Percentiles rank a stretch among this genome's conserved stretches.
Evolutionary conservation across 2,888 invertebrate species (phyloP).

Genomic region (Tachina lurida): DNA sequence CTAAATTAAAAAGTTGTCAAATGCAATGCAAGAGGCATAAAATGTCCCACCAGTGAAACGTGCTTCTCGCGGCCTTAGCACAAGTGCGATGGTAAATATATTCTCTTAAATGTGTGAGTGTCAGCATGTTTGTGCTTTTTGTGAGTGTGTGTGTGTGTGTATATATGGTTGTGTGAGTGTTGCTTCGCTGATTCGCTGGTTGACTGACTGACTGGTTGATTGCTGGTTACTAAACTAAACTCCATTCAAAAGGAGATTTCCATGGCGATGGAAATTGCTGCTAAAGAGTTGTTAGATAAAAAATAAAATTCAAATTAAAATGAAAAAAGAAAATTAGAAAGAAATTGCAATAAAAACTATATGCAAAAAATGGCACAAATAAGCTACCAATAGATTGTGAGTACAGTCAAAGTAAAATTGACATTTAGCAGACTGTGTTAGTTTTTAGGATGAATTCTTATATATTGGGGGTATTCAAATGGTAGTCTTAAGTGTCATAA

Average conservation of each 20-base stretch:
- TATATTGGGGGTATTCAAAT: too few species aligned
- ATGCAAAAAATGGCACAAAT: background rate
- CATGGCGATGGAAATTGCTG: conserved; percentile 48
- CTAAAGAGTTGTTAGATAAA: conserved; percentile 38
- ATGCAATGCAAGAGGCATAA: conserved; percentile 66
- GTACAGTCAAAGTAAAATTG: conserved; percentile 67
- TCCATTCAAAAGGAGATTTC: conserved; percentile 39
- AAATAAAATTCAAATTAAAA: conserved; percentile 4
- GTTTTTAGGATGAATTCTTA: background rate
- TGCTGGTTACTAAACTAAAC: conserved; percentile 47
- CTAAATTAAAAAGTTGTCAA: conserved; percentile 73
- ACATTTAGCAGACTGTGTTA: conserved; percentile 60
- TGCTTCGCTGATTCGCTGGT: conserved; percentile 35
- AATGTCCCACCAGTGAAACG: conserved; percentile 52
- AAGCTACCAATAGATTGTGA: conserved; percentile 22
- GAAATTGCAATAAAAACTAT: conserved; percentile 10
- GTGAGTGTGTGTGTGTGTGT: background rate
- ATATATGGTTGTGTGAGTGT: conserved; percentile 8
- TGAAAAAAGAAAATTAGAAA: background rate
- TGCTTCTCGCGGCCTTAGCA: background rate
- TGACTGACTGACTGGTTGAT: conserved; percentile 48
- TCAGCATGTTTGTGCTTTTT: background rate
- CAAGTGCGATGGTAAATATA: background rate
- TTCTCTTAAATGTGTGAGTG: background rate
- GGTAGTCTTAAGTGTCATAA: too few species aligned